Percentiles rank a stretch among this genome's conserved stretches.
phyloP scores from a whole-genome alignment of 2,888 invertebrate genomes.

The Drosophila phalerata region DNA sequence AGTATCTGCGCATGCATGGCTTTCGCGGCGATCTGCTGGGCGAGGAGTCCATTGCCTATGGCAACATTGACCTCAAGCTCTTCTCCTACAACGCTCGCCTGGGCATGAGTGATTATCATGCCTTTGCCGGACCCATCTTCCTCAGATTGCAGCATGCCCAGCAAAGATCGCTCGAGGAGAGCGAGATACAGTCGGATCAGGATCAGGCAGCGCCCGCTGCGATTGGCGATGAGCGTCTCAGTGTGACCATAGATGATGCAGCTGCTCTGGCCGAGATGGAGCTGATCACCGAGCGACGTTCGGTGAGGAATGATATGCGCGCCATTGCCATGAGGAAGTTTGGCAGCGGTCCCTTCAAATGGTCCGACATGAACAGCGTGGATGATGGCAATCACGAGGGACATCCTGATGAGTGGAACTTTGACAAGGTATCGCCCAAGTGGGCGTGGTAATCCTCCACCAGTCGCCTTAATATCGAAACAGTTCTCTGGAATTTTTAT shows the following conservation, averaged over 20 bases:
- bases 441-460: slow-evolving; percentile 83
- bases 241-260: slow-evolving; percentile 80
- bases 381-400: slow-evolving; percentile 82
- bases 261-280: slow-evolving; percentile 83
- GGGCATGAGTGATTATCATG: slow-evolving; percentile 83
- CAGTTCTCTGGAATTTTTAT: slow-evolving; percentile 1
- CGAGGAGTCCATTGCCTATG: slow-evolving; percentile 84
- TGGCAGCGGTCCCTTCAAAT: slow-evolving; percentile 83
- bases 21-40: slow-evolving; percentile 85
- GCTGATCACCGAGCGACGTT: slow-evolving; percentile 82
- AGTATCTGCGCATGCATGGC: slow-evolving; percentile 80
- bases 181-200: slow-evolving; percentile 15
- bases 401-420: slow-evolving; percentile 85
- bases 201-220: slow-evolving; percentile 56
- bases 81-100: slow-evolving; percentile 83
- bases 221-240: slow-evolving; percentile 79
- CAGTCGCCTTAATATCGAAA: background rate
- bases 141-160: slow-evolving; percentile 77
- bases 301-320: slow-evolving; percentile 84
- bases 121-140: slow-evolving; percentile 85
- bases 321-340: slow-evolving; percentile 81
- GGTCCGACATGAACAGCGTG: slow-evolving; percentile 80
- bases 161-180: slow-evolving; percentile 31
- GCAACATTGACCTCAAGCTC: slow-evolving; percentile 85
- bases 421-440: slow-evolving; percentile 83